Base-by-base conservation (phyloP, 2,797 vertebrate genomes). In the Spheniscus humboldti region DNA sequence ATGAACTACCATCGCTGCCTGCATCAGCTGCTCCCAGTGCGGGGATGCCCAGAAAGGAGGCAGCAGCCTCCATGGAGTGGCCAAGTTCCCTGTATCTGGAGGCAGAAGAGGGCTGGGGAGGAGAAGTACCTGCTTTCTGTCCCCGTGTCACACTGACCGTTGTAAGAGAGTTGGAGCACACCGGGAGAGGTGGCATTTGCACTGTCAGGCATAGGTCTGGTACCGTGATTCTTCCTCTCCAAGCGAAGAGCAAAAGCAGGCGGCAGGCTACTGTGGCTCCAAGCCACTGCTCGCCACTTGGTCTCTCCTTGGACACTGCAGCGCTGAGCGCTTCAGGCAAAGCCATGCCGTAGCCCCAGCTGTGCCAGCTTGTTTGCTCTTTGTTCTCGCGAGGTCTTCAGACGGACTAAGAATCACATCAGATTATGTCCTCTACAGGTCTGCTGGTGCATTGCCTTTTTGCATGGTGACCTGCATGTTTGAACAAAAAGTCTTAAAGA, bases 91-190 rank as follows among this genome's bases (percentile, higher is more conserved):
- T n/a, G 5, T 11, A 28, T 24, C 19, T 74, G 68, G 31, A 84
- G n/a, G 43, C 27, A 77, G 30, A 93, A 73, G 25, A 73, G 8
- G 13, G 27, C 23, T 71, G 12, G 8, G 22, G 12, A 69, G 43
- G 41, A 57, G 13, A 48, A 69, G 28, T 35, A 82, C 16, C 9
- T 2, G 0, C 28, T 41, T 73, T 82, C 67, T 69, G 7, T 48
- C 71, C 30, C 56, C 0, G 0, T 37, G 23, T 63, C 53, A n/a
- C 1, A 4, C 24, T 85, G 62, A 57, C 22, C 2, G 1, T 39
- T 48, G 9, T 35, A 63, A 69, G 56, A 66, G 19, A 15, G 23
- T 15, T 67, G 55, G 57, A 84, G 28, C n/a, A 41, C 10, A 6
- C 5, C 0, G 0, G 30, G 25, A 64, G 25, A 74, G 23, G n/a